Base-by-base conservation (phyloP, 2,888 invertebrate species). In the Cephalotes varians region DNA sequence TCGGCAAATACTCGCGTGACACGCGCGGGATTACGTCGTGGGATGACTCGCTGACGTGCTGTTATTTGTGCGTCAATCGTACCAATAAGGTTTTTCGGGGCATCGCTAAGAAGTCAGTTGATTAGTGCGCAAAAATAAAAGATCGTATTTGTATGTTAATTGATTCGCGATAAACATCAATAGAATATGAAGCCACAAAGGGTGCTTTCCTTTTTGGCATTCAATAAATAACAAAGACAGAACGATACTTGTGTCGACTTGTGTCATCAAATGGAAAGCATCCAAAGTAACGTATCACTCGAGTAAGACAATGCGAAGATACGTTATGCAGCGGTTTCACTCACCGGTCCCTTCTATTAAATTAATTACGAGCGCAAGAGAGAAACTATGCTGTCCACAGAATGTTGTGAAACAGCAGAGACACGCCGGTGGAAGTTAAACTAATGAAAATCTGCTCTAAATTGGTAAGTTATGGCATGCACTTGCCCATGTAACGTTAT, bases 1-100 rank as follows among this genome's bases (percentile, higher is more conserved):
- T 88, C 69, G 72, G 81, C 88, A 88, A 88, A 88, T 88, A 88
- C 82, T 86, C 88, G 83, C 73, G 87, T 84, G 85, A 88, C 86
- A 79, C 56, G 77, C 56, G 56, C 56, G 44, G 56, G 54, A 69
- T 77, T 77, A 69, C 34, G 37, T 34, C 69, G 77, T 40, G 67
- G 31, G 40, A 25, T 60, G 54, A 62, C 51, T 54, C 76, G 62
- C 31, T 62, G 60, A 62, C 60, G n/a, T 10, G 34, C 21, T 56
- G 15, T 58, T 58, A 56, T 71, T 58, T 58, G 44, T 18, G 10
- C 9, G 44, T 9, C 44, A 34, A 77, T 69, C 18, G 21, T n/a
- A 6, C 10, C 2, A 34, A 69, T 74, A 44, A 77, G 21, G n/a
- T n/a, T n/a, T n/a, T n/a, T 77, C 56, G n/a, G 21, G 12, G 34